phyloP scores from a whole-genome alignment of 2,888 invertebrate genomes.

The Nomada goodeniana region DNA sequence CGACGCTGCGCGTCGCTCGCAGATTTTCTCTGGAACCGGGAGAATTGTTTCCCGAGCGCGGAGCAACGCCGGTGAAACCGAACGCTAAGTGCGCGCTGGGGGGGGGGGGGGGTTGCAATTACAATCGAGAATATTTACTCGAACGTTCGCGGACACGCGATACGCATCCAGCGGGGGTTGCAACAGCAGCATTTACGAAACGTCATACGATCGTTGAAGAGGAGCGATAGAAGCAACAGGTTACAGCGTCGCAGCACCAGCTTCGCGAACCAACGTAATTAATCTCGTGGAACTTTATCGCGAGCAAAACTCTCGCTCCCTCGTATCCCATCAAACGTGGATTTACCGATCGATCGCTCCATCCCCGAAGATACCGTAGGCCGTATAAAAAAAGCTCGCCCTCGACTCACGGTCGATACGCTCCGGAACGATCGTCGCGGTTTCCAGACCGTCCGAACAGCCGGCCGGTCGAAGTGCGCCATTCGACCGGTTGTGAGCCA shows the following conservation, averaged over 20 bases:
- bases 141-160: not conserved
- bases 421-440: not conserved
- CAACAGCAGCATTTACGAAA: not conserved
- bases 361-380: no score
- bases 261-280: not conserved
- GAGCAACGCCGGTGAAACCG: not conserved
- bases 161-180: not conserved
- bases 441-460: not conserved
- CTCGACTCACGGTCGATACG: not conserved
- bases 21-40: no score
- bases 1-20: no score
- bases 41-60: not conserved
- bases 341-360: no score
- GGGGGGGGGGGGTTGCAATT: no score
- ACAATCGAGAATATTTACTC: not conserved
- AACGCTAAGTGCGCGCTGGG: no score
- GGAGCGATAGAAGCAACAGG: slow-evolving; percentile 59
- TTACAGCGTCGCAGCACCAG: slow-evolving; percentile 3
- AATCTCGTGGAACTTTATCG: not conserved
- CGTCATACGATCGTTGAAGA: not conserved
- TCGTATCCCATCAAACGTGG: not conserved
- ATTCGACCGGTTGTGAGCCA: slow-evolving; percentile 64
- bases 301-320: not conserved
- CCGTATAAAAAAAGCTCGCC: no score
- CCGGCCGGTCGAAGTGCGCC: slow-evolving; percentile 20